Evolutionary conservation across 2,113 vertebrate species (phyloP), one percentile per base, ranked within the genome.

Genomic region (Cygnus atratus): DNA sequence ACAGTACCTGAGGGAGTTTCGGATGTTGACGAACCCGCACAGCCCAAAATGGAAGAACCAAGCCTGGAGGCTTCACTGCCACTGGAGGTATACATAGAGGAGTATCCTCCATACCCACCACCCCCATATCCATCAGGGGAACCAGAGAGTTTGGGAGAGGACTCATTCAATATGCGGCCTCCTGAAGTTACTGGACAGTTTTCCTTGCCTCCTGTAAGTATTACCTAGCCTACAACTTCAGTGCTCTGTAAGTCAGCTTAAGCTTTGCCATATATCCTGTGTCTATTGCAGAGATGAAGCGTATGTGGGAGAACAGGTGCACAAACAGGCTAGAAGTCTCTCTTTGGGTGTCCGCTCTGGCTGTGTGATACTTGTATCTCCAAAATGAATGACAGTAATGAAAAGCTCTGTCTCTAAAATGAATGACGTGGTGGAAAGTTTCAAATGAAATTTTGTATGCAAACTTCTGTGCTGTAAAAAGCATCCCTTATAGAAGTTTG

Each of bases 31-130:
- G 95, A 61, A 31, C 94, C 90, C 94, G 6, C 18, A 4, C 95
- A 96, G 55, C 59, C 59, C 1, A 89, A 90, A 35, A 26, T 95
- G 87, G 94, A 96, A 82, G 96, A 98, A 16, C 89, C 91, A 76
- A 97, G n/a, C 52, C 89, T 83, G 3, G 97, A 98, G 86, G 63
- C 97, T 14, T 94, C 98, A 3, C 97, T 98, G 61, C 97, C 98
- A 3, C 95, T 98, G 7, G 99, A 99, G 7, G 96, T 98, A 31
- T 99, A 98, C 92, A 91, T 98, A 89, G 99, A 99, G 88, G 99
- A 99, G 66, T 99, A 99, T 62, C 99, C 99, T 15, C 99, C 99
- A 0, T 99, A 99, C 92, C 99, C 99, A n/a, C 99, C 99, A 3
- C 99, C 99, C 1, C 99, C 99, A 8, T 99, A 99, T 88, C 99